phyloP scores from a whole-genome alignment of 2,113 vertebrate species.

The Micronisus gabar region DNA sequence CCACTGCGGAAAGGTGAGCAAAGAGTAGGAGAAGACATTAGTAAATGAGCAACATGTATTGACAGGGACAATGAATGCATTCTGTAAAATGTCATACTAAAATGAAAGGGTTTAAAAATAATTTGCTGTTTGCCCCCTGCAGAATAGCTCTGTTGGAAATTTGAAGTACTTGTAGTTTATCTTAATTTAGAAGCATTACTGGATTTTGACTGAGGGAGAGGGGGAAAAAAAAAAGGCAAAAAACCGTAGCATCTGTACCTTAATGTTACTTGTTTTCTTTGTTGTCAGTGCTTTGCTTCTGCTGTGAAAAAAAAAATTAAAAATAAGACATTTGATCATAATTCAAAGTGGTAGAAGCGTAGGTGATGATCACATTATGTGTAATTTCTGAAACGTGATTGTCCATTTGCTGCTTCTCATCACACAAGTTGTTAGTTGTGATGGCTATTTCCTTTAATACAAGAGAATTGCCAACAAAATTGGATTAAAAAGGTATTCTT shows the following conservation, averaged over 20 bases:
- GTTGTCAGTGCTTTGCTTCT: not conserved
- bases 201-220: not conserved
- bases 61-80: constrained; percentile 47
- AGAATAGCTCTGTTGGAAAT: constrained; percentile 31
- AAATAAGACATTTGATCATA: not conserved
- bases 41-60: constrained; percentile 49
- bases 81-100: constrained; percentile 52
- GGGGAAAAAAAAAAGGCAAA: not conserved
- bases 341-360: not conserved
- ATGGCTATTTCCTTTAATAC: not conserved
- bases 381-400: not conserved
- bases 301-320: not conserved
- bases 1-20: constrained; percentile 68
- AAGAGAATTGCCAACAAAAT: not conserved
- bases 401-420: not conserved
- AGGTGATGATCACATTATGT: not conserved
- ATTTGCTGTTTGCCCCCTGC: constrained; percentile 25
- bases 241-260: not conserved
- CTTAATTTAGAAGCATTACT: constrained; percentile 29
- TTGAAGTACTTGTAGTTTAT: constrained; percentile 14
- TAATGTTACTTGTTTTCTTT: not conserved
- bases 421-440: not conserved
- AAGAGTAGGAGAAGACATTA: constrained; percentile 56
- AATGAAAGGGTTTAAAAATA: constrained; percentile 47
- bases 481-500: not conserved